These are phyloP conservation scores for Drosophila funebris DNA, from an alignment of 1,140 invertebrate species.

Conservation along the genomic window DNA sequence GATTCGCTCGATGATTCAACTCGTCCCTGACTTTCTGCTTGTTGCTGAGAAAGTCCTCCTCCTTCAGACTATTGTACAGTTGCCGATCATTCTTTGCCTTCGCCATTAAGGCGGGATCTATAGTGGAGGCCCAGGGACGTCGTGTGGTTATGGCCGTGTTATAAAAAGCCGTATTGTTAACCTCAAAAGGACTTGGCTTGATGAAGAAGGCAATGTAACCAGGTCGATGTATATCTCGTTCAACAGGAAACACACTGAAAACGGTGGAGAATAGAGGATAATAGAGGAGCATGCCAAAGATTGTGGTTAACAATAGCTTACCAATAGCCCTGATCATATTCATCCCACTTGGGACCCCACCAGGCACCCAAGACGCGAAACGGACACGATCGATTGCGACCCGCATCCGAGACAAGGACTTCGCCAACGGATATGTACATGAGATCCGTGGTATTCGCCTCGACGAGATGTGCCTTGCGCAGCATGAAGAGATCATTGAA, in stretches of 20 bases:
- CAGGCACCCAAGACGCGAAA: slow-evolving; percentile 56
- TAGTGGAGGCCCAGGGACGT: slow-evolving; percentile 49
- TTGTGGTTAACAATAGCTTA: background rate
- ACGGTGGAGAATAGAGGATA: too few relatives aligned
- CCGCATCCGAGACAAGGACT: slow-evolving; percentile 31
- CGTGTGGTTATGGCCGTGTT: slow-evolving; percentile 43
- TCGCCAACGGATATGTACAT: slow-evolving; percentile 51
- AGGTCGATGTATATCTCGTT: slow-evolving; percentile 32
- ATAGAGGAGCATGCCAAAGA: background rate
- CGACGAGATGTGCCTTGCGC: slow-evolving; percentile 59
- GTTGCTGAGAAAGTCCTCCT: background rate
- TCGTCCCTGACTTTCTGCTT: slow-evolving; percentile 16
- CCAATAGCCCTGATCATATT: slow-evolving; percentile 19
- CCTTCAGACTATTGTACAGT: background rate
- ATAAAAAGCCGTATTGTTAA: slow-evolving; percentile 57
- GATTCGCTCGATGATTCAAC: background rate
- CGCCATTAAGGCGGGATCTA: slow-evolving; percentile 9
- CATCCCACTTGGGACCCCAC: slow-evolving; percentile 42
- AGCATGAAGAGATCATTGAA: slow-evolving; percentile 66
- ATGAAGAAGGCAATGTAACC: slow-evolving; percentile 66
- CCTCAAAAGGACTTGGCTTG: slow-evolving; percentile 50
- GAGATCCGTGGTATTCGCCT: slow-evolving; percentile 60
- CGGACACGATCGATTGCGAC: slow-evolving; percentile 51
- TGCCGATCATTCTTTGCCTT: background rate
- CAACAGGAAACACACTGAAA: slow-evolving; percentile 56